Conservation (phyloP, 2,888 invertebrate species). For the Masnerella sp. region DNA sequence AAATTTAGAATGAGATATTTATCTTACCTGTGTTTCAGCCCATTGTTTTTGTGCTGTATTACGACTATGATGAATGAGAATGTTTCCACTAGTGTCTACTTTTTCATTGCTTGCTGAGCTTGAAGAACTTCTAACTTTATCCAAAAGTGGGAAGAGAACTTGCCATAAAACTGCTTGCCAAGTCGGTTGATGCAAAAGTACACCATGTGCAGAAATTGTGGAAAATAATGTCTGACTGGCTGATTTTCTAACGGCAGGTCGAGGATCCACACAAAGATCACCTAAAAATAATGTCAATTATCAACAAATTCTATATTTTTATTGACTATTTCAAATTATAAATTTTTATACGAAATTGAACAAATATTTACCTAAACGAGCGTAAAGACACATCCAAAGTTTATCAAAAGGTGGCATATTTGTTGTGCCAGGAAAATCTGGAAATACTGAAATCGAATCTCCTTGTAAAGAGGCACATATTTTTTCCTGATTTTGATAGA, state of each 20-base stretch:
- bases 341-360: no score
- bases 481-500: slow-evolving; percentile 96
- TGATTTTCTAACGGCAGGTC: slow-evolving; percentile 97
- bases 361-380: slow-evolving; percentile 82
- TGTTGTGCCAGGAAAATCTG: slow-evolving; percentile 89
- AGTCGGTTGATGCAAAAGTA: slow-evolving; percentile 89
- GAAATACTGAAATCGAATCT: slow-evolving; percentile 85
- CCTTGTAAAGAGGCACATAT: slow-evolving; percentile 85
- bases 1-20: slow-evolving; percentile 1
- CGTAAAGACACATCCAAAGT: slow-evolving; percentile 97
- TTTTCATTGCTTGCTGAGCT: slow-evolving; percentile 86
- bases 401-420: slow-evolving; percentile 94
- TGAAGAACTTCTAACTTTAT: slow-evolving; percentile 89
- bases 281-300: no score
- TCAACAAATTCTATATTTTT: neutral
- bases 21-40: slow-evolving; percentile 94
- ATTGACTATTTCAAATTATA: no score
- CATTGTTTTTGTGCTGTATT: slow-evolving; percentile 99
- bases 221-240: slow-evolving; percentile 98
- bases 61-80: slow-evolving; percentile 97
- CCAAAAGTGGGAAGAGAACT: slow-evolving; percentile 95
- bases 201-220: slow-evolving; percentile 97
- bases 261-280: slow-evolving; percentile 94
- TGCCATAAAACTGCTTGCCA: slow-evolving; percentile 98
- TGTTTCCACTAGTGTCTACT: slow-evolving; percentile 94